Percentiles rank a stretch among this genome's conserved stretches.
phyloP scores from a whole-genome alignment of 2,113 vertebrate genomes.

The Coregonus clupeaformis region DNA sequence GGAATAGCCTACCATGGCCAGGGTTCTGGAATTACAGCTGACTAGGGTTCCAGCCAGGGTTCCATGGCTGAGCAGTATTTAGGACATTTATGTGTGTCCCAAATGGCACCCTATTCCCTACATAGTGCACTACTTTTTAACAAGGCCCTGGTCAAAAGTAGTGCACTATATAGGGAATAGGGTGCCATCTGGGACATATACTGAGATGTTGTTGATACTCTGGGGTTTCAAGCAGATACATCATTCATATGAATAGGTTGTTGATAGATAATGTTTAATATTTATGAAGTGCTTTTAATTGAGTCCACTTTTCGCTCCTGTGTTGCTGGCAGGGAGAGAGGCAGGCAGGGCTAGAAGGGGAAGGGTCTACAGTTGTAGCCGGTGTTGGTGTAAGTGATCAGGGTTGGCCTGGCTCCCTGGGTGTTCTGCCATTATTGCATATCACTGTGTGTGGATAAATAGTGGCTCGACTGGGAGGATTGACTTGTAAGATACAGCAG shows the following conservation, averaged over 20 bases:
- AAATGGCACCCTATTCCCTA: too few species aligned
- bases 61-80: slow-evolving; percentile 68
- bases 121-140: too few species aligned
- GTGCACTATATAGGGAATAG: too few species aligned
- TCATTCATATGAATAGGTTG: slow-evolving; percentile 65
- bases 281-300: slow-evolving; percentile 70
- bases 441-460: slow-evolving; percentile 21
- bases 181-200: too few species aligned
- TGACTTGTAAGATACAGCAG: neutral
- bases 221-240: slow-evolving; percentile 60
- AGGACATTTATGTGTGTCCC: slow-evolving; percentile 47
- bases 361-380: slow-evolving; percentile 28
- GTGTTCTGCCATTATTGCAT: slow-evolving; percentile 32
- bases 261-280: slow-evolving; percentile 66
- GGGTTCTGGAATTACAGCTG: slow-evolving; percentile 61
- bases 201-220: slow-evolving; percentile 51
- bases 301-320: slow-evolving; percentile 48
- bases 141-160: too few species aligned
- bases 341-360: slow-evolving; percentile 36
- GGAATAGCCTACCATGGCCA: slow-evolving; percentile 27
- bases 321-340: slow-evolving; percentile 5
- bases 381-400: slow-evolving; percentile 39
- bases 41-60: slow-evolving; percentile 24
- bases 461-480: slow-evolving; percentile 9
- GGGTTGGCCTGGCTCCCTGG: slow-evolving; percentile 3